Conservation (phyloP, 2,113 vertebrate species). For the Zingel zingel region DNA sequence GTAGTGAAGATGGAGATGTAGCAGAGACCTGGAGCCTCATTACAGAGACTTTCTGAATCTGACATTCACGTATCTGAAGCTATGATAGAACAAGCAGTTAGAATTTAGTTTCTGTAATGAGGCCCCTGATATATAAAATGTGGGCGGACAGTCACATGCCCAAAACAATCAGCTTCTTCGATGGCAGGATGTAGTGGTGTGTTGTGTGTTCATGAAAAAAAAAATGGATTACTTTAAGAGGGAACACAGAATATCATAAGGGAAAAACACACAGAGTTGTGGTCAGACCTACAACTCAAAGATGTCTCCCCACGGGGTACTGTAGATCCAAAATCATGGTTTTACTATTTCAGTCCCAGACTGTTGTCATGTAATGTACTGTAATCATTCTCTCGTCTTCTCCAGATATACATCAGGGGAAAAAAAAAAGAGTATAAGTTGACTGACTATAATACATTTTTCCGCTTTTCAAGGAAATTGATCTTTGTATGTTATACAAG, state of each 20-base stretch:
- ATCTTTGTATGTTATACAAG: neutral
- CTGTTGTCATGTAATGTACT: neutral
- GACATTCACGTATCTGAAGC: neutral
- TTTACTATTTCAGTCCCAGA: neutral
- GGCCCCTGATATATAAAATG: constrained; percentile 6
- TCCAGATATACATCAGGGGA: neutral
- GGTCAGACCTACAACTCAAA: neutral
- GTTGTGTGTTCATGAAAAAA: neutral
- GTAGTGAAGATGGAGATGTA: constrained; percentile 4
- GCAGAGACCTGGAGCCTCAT: neutral
- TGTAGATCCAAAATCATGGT: neutral
- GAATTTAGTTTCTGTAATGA: neutral
- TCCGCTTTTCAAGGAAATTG: neutral
- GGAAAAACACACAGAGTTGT: neutral
- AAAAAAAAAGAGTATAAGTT: neutral
- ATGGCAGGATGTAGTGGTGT: neutral
- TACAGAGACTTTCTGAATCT: too few species aligned
- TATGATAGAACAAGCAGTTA: neutral
- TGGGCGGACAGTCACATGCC: neutral
- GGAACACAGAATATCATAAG: neutral
- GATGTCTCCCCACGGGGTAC: neutral
- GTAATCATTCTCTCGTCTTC: neutral
- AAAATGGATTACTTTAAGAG: neutral
- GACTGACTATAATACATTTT: neutral
- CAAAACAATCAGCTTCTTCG: neutral